Evolutionary conservation across 2,113 vertebrate genomes (phyloP), one percentile per base, ranked within the genome.

Genomic region (Callorhinus ursinus): DNA sequence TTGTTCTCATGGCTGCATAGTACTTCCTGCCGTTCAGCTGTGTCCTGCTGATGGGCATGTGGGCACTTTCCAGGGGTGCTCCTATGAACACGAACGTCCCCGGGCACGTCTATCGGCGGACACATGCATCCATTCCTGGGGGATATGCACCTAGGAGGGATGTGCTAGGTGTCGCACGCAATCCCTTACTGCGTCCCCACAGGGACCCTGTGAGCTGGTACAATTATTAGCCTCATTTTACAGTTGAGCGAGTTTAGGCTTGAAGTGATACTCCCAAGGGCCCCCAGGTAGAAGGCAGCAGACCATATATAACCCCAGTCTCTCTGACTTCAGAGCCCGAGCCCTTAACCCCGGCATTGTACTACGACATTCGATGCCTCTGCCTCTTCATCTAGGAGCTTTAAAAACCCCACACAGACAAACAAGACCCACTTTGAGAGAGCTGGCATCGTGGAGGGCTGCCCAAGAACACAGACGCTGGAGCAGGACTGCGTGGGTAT

Each of bases 381-480:
- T 0, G 28, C 3, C 15, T 65, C 15, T n/a, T 92, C 33, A 65
- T 10, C 10, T 1, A 5, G 12, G 46, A 93, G 31, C 24, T 31
- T 26, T 22, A 31, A 22, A 26, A 33, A 22, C 12, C 67, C n/a
- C 65, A 14, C 14, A 51, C 1, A 83, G 26, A 55, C 10, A 22
- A 42, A 33, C 1, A 9, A 80, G 51, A 51, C 71, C 4, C 24
- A 19, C 6, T 7, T 61, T 3, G 16, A 19, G 26, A 61, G 36
- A 49, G 31, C 31, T 3, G 16, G 65, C 4, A 2, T 0, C 5
- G 7, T 0, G 0, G 14, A 39, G 7, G 8, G 9, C 63, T 4
- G 28, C 19, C 15, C 22, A 22, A 63, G 15, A 8, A 16, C 7
- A 0, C 3, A 53, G 72, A 22, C 0, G 0, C 31, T 26, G 42